These are phyloP conservation scores for Strongylocentrotus purpuratus DNA, from an alignment of 35 echinoderm and acorn worm species.

Conservation along the genomic window DNA sequence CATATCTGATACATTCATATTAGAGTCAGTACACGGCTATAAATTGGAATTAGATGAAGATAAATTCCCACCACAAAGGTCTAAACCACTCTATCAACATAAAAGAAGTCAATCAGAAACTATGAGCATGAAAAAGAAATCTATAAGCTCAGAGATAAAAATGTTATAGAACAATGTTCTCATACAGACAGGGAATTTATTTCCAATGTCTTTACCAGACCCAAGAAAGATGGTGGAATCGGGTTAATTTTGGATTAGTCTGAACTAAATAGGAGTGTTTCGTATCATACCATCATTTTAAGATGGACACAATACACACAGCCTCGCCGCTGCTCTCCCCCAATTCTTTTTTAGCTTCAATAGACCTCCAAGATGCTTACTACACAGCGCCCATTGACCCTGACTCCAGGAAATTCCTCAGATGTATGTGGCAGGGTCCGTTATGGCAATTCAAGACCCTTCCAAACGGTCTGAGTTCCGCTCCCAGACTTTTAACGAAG, in stretches of 20 bases:
- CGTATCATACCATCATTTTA: slow-evolving; percentile 59
- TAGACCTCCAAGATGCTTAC: slow-evolving; percentile 67
- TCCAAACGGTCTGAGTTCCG: slow-evolving; percentile 54
- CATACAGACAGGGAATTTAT: slow-evolving; percentile 52
- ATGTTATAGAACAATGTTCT: slow-evolving; percentile 43
- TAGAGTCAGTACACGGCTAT: no score
- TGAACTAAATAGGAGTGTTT: slow-evolving; percentile 55
- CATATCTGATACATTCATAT: no score
- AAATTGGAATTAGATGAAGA: no score
- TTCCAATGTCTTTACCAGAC: slow-evolving; percentile 60
- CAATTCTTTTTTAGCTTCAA: slow-evolving; percentile 50
- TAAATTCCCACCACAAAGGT: no score
- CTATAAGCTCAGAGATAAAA: slow-evolving; percentile 19
- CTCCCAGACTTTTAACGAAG: slow-evolving; percentile 66
- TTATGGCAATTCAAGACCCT: slow-evolving; percentile 50
- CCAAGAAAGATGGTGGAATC: slow-evolving; percentile 57
- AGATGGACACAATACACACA: slow-evolving; percentile 49
- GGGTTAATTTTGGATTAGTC: slow-evolving; percentile 44
- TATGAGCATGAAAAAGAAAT: no score
- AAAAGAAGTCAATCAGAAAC: no score
- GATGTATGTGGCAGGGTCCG: slow-evolving; percentile 34
- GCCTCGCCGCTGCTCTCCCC: slow-evolving; percentile 30
- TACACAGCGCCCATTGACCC: slow-evolving; percentile 48
- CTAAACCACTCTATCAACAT: no score
- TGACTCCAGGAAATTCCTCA: slow-evolving; percentile 30